Evolutionary conservation across 2,888 invertebrate genomes (phyloP), one percentile per base, ranked within the genome.

Genomic region (Dioctria linearis): DNA sequence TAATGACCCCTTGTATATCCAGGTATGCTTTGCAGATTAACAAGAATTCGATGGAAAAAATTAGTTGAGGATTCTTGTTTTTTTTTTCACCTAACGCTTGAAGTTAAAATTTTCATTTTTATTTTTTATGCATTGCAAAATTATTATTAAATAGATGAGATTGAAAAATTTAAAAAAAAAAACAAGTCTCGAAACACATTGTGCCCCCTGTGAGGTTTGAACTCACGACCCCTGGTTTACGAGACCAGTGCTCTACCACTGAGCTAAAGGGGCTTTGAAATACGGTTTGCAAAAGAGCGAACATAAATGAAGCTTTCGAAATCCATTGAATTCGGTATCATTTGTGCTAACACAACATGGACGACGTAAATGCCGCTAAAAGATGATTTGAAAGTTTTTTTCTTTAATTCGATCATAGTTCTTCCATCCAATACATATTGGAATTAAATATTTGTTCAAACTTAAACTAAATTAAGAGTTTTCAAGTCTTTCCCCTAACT

Each of bases 181-280:
- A 46, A 25, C 25, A 25, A 25, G 25, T 25, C 25, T 25, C 25
- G 39, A 63, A 59, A 67, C 9, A 54, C 1, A 4, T 25, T 63
- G 66, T 85, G 85, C 85, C 85, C 85, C 85, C 84, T 85, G 85
- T 85, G 85, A 85, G 85, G 85, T 84, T 85, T 85, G 85, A 85
- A 85, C 85, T 85, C 85, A 85, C 85, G 85, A 85, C 85, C 85
- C 84, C 85, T 85, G 85, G 85, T 85, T 85, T 85, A 85, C 85
- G 85, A 85, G 85, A 85, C 85, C 85, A 85, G 85, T 84, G 85
- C 85, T 85, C 85, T 85, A 84, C 85, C 85, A 85, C 85, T 85
- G 85, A 85, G 85, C 85, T 85, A 85, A 85, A 84, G 85, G 85
- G 85, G 85, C 85, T 54, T 6, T 11, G 66, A 25, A 0, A 5